A percentile compares a stretch with the other conserved stretches of the same genome.
phyloP scores from a whole-genome alignment of 2,888 invertebrate genomes.

The Sturmia bella region DNA sequence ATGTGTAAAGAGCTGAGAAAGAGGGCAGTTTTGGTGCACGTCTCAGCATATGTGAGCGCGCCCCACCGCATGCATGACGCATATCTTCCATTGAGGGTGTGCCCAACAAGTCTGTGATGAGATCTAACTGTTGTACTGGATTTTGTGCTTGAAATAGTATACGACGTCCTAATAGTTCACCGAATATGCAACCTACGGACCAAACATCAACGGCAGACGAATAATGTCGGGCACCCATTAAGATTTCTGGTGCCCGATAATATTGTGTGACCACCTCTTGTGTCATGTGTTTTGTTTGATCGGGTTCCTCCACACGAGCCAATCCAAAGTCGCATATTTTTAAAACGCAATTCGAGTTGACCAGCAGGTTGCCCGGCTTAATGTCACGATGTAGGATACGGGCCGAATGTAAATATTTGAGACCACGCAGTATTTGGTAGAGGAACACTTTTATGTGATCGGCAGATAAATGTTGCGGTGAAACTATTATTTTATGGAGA shows the following conservation, averaged over 20 bases:
- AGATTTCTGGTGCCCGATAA: slow-evolving; percentile 98
- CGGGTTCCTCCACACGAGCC: slow-evolving; percentile 98
- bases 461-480: slow-evolving; percentile 98
- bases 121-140: slow-evolving; percentile 98
- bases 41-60: slow-evolving; percentile 94
- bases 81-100: slow-evolving; percentile 98
- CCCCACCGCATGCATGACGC: slow-evolving; percentile 98
- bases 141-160: slow-evolving; percentile 99
- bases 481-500: slow-evolving; percentile 99
- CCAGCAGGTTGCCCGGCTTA: slow-evolving; percentile 98
- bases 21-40: slow-evolving; percentile 94
- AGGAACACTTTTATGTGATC: slow-evolving; percentile 99
- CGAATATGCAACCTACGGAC: slow-evolving; percentile 99
- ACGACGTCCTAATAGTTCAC: slow-evolving; percentile 96
- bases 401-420: slow-evolving; percentile 99
- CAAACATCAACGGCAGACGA: slow-evolving; percentile 98
- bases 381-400: slow-evolving; percentile 99
- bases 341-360: slow-evolving; percentile 99
- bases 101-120: slow-evolving; percentile 98
- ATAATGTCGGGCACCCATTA: slow-evolving; percentile 99
- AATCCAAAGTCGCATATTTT: slow-evolving; percentile 99
- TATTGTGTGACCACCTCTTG: slow-evolving; percentile 99
- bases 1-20: slow-evolving; percentile 93
- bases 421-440: slow-evolving; percentile 99
- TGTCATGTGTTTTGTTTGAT: slow-evolving; percentile 97